Conservation (phyloP, 2,888 invertebrate genomes). For the Sinotaia quadrata region DNA sequence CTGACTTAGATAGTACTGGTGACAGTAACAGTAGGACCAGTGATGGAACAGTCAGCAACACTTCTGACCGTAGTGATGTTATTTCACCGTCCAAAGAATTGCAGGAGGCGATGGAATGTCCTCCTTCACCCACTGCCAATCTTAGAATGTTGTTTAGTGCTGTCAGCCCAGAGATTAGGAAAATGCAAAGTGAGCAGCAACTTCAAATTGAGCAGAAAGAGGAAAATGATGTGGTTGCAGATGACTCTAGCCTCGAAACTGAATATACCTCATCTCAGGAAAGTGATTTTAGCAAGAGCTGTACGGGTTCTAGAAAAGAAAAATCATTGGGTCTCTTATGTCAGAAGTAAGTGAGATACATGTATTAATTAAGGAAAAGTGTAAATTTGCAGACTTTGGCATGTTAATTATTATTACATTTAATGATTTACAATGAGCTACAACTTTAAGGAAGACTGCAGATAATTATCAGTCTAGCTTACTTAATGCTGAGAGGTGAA, state of each 20-base stretch:
- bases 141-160: constrained; percentile 80
- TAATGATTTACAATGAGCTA: no score
- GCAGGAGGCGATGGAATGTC: constrained; percentile 22
- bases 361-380: no score
- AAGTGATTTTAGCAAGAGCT: constrained; percentile 29
- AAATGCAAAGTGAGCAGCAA: constrained; percentile 45
- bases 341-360: constrained; percentile 62
- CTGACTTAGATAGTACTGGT: constrained; percentile 9
- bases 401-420: no score
- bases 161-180: constrained; percentile 73
- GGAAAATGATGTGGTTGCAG: not conserved
- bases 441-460: no score
- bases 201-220: constrained; percentile 27
- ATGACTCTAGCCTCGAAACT: constrained; percentile 4
- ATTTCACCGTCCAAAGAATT: constrained; percentile 15
- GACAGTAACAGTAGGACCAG: not conserved
- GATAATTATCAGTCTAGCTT: no score
- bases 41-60: not conserved
- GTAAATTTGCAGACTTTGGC: no score
- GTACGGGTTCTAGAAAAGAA: constrained; percentile 63
- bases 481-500: no score
- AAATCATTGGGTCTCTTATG: constrained; percentile 70
- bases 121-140: constrained; percentile 80
- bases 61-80: not conserved
- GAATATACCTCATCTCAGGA: constrained; percentile 41